Base-by-base conservation (phyloP, 2,888 invertebrate species). In the Diadegma fenestrale region DNA sequence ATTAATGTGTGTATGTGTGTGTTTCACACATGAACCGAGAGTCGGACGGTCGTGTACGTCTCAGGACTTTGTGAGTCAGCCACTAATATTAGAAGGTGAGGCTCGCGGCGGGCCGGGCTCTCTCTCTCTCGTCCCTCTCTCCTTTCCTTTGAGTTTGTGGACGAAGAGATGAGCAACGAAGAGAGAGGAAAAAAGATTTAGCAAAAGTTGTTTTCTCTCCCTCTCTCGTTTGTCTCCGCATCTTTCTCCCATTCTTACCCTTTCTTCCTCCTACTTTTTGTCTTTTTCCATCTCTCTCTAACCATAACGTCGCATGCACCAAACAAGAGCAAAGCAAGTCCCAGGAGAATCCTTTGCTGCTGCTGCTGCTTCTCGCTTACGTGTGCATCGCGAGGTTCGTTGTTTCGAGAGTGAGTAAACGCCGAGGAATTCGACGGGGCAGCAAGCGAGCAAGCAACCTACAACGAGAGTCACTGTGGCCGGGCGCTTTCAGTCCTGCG, bases 81-180 rank as follows among this genome's bases (percentile, higher is more conserved):
- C 89, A 90, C 91, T 91, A 91, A 91, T 91, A 91, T 91, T 91
- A 91, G 91, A 91, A 90, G 91, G 90, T 89, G 89, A 90, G 89
- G 88, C 87, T 88, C 88, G 88, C 87, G 88, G 87, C 85, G 87
- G 88, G 88, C 88, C 88, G 80, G 87, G 87, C 76, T 87, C 79
- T 68, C 37, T 84, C 1, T 51, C 51, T 76, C 75, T 75, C 75
- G 37, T 51, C 22, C 71, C 19, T 64, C 41, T 54, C 43, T 72
- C 61, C 68, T 10, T 58, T 79, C 48, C 63, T 71, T 79, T 33
- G 69, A 10, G 58, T 8, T 63, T 33, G 43, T n/a, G 12, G 54
- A 41, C 30, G 26, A 75, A 75, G 75, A 75, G 63, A 45, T 4
- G 61, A 63, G 45, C 30, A 63, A 63, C 73, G 73, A n/a, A n/a